Conservation (phyloP, 2,888 invertebrate genomes). For the Artemia sinica region DNA sequence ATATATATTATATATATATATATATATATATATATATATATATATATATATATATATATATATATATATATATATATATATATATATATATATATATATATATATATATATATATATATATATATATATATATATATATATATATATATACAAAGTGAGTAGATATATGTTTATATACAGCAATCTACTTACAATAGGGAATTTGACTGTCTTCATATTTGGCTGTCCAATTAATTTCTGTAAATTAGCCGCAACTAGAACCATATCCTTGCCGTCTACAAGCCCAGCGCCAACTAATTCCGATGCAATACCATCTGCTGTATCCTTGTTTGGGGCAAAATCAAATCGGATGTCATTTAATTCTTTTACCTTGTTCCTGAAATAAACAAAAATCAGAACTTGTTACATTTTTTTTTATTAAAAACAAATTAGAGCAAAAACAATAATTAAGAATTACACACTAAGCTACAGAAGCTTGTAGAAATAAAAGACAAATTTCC, state of each 20-base stretch:
- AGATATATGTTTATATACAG: not conserved
- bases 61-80: too few species aligned
- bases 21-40: slow-evolving; percentile 12
- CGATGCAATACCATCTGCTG: slow-evolving; percentile 76
- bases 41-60: not conserved
- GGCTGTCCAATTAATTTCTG: slow-evolving; percentile 62
- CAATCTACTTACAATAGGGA: slow-evolving; percentile 15
- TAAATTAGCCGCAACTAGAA: slow-evolving; percentile 78
- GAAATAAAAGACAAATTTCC: too few species aligned
- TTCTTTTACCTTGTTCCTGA: slow-evolving; percentile 67
- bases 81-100: too few species aligned
- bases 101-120: too few species aligned
- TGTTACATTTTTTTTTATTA: not conserved
- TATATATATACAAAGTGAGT: not conserved
- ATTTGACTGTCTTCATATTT: slow-evolving; percentile 38
- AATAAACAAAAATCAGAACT: slow-evolving; percentile 26
- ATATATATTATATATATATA: too few species aligned
- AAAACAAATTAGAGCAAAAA: slow-evolving; percentile 13
- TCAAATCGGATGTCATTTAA: slow-evolving; percentile 96
- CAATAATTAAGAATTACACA: slow-evolving; percentile 1
- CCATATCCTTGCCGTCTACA: slow-evolving; percentile 75
- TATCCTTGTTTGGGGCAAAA: slow-evolving; percentile 72
- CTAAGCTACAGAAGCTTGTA: not conserved
- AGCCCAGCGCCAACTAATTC: slow-evolving; percentile 88
- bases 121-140: not conserved